A percentile compares a stretch with the other conserved stretches of the same genome.
These are phyloP conservation scores for Andricus curvator DNA, from an alignment of 2,888 invertebrate genomes.

Conservation along the genomic window DNA sequence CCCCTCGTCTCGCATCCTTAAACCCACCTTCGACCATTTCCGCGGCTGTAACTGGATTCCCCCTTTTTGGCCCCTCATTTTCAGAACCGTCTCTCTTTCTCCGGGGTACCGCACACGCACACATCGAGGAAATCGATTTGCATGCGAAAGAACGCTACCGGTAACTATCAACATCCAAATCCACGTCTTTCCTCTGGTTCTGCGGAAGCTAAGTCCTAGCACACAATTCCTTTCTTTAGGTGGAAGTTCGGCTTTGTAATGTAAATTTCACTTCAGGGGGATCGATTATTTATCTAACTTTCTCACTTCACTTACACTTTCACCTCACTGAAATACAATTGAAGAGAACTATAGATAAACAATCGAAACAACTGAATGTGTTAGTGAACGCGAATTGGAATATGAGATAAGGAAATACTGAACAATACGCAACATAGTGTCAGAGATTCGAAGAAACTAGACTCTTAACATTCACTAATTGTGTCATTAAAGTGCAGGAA, in stretches of 20 bases:
- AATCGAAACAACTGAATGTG: no score
- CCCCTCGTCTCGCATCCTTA: slow-evolving; percentile 31
- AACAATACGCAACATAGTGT: no score
- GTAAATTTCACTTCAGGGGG: background rate
- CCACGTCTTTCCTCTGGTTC: background rate
- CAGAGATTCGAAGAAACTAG: no score
- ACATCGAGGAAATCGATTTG: background rate
- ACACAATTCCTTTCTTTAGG: no score
- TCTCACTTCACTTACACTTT: no score
- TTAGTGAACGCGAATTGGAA: no score
- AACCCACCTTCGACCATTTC: background rate
- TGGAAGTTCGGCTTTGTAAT: background rate
- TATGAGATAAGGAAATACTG: no score
- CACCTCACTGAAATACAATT: no score
- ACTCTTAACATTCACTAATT: no score
- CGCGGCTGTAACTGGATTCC: background rate
- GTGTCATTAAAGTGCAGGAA: no score
- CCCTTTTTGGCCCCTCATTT: background rate
- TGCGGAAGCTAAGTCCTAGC: background rate
- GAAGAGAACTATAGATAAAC: no score
- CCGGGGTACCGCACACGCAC: background rate
- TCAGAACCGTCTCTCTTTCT: slow-evolving; percentile 25
- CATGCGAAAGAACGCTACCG: background rate
- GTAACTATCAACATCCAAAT: background rate
- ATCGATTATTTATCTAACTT: no score